These are phyloP conservation scores for Bombus superbus DNA, from an alignment of 1,140 invertebrate genomes.

Conservation along the genomic window DNA sequence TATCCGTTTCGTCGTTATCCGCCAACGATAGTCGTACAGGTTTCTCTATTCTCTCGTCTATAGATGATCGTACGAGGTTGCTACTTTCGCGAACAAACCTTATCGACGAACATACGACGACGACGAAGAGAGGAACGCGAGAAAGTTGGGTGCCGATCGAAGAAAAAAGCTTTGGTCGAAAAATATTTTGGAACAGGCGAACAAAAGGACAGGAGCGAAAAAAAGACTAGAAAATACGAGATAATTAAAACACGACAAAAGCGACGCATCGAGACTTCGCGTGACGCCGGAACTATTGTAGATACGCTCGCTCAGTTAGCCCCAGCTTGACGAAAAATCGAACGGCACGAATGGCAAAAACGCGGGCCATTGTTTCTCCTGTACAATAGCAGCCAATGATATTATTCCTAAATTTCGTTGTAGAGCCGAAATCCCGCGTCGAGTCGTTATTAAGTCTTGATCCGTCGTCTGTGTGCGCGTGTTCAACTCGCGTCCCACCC, in stretches of 20 bases:
- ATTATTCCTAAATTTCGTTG: conserved; percentile 61
- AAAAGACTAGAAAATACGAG: background rate
- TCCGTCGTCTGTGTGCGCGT: conserved; percentile 64
- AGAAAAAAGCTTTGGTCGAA: background rate
- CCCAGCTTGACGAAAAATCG: conserved; percentile 30
- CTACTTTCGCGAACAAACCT: background rate
- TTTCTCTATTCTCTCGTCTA: too few species aligned
- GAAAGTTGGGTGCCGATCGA: background rate
- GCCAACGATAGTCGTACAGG: background rate
- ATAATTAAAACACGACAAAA: conserved; percentile 44
- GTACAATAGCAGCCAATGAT: conserved; percentile 30
- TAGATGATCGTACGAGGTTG: too few species aligned
- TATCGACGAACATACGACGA: background rate
- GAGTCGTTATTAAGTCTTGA: conserved; percentile 77
- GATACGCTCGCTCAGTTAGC: background rate
- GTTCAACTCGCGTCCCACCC: conserved; percentile 4
- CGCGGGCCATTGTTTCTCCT: conserved; percentile 40
- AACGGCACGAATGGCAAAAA: conserved; percentile 40
- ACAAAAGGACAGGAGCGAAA: background rate
- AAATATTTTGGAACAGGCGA: background rate
- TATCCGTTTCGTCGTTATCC: background rate
- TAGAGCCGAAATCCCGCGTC: conserved; percentile 55
- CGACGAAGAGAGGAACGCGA: background rate
- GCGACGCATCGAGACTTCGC: conserved; percentile 21
- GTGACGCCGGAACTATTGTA: conserved; percentile 18